Percentiles rank a stretch among this genome's conserved stretches.
These are phyloP conservation scores for Rhyacophila brunnea DNA, from an alignment of 1,140 invertebrate genomes.

Conservation along the genomic window DNA sequence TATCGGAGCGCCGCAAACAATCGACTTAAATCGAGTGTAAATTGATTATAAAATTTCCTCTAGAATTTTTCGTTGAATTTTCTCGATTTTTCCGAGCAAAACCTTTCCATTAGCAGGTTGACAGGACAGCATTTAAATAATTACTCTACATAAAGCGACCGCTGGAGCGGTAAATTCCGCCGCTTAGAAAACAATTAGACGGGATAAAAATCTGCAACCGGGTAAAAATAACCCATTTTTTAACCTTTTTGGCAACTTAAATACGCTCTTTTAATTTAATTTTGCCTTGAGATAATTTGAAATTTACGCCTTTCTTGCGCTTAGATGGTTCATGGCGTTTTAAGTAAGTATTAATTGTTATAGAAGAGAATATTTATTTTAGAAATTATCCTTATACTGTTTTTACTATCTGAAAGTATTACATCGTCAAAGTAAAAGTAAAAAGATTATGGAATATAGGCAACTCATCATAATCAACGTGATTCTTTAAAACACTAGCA, in stretches of 20 bases:
- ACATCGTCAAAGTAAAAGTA: too few relatives aligned
- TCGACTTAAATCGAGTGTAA: too few relatives aligned
- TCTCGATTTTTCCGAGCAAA: slow-evolving; percentile 19
- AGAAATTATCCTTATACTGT: too few relatives aligned
- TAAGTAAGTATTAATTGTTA: too few relatives aligned
- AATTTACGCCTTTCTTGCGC: slow-evolving; percentile 18
- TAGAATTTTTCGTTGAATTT: slow-evolving; percentile 9
- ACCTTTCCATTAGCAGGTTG: slow-evolving; percentile 30
- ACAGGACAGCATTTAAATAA: slow-evolving; percentile 35
- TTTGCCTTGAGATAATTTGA: slow-evolving; percentile 24
- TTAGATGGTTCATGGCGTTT: too few relatives aligned
- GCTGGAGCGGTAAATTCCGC: slow-evolving; percentile 31
- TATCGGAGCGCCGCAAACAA: too few relatives aligned
- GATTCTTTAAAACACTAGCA: too few relatives aligned
- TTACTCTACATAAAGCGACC: slow-evolving; percentile 29
- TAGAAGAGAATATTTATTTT: too few relatives aligned
- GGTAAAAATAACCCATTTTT: slow-evolving; percentile 34
- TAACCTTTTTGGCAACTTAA: slow-evolving; percentile 27
- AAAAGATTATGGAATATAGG: too few relatives aligned
- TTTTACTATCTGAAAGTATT: too few relatives aligned
- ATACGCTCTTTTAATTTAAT: slow-evolving; percentile 33
- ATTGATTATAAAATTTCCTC: too few relatives aligned
- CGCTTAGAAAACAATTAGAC: slow-evolving; percentile 36
- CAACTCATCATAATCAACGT: too few relatives aligned
- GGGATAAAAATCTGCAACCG: slow-evolving; percentile 37